Evolutionary conservation across 1,140 invertebrate species (phyloP).

Genomic region (Gonioctena quinquepunctata): DNA sequence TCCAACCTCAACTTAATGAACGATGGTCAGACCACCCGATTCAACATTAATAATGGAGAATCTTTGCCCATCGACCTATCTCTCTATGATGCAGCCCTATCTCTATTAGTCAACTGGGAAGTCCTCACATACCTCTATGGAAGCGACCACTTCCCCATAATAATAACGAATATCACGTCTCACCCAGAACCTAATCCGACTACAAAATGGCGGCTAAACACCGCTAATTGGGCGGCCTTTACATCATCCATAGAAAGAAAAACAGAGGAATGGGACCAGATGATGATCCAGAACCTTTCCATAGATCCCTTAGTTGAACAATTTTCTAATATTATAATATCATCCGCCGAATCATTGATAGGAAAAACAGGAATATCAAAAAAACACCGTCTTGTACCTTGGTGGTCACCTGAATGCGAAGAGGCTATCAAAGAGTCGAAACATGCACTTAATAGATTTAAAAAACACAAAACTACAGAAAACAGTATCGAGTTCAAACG

Average conservation of each 20-base stretch:
- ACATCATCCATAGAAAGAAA: neutral
- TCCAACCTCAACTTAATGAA: conserved; percentile 12
- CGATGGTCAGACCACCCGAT: conserved; percentile 13
- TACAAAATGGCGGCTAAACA: neutral
- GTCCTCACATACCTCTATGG: neutral
- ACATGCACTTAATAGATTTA: conserved; percentile 41
- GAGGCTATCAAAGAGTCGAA: conserved; percentile 40
- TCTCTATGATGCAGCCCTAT: neutral
- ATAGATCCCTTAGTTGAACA: neutral
- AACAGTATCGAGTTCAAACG: conserved; percentile 43
- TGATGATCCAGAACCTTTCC: neutral
- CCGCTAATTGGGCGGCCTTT: neutral
- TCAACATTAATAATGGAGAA: conserved; percentile 20
- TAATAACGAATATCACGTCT: neutral
- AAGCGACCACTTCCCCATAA: neutral
- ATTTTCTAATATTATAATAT: neutral
- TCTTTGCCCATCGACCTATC: conserved; percentile 4
- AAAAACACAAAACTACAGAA: conserved; percentile 39
- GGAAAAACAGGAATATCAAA: conserved; percentile 16
- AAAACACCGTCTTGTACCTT: conserved; percentile 39
- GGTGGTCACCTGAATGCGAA: conserved; percentile 48
- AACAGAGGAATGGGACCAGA: neutral
- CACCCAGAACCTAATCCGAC: neutral
- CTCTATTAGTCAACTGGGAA: neutral
- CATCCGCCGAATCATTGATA: neutral